Conservation (phyloP, 1,140 invertebrate genomes). For the Lepidostoma basale region DNA sequence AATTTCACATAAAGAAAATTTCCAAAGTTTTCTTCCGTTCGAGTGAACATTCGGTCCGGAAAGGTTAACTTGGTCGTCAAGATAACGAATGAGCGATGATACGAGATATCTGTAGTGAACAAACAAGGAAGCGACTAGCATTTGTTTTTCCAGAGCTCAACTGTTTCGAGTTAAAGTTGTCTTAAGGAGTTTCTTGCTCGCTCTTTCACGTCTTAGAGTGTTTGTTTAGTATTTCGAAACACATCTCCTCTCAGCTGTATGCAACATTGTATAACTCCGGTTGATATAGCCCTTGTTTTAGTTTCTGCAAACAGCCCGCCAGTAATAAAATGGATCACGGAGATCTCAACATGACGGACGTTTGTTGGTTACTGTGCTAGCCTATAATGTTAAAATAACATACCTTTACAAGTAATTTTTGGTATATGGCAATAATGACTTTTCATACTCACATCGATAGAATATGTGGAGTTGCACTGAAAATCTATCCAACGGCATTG, state of each 20-base stretch:
- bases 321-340: no score
- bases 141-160: constrained; percentile 14
- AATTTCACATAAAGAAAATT: not conserved
- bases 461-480: no score
- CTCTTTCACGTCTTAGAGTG: not conserved
- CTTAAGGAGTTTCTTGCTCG: constrained; percentile 2
- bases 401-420: no score
- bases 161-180: not conserved
- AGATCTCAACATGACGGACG: no score
- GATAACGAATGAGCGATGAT: not conserved
- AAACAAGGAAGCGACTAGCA: constrained; percentile 13
- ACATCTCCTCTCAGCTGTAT: not conserved
- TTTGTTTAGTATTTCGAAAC: not conserved
- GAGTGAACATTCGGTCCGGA: not conserved
- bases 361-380: no score
- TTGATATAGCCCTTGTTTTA: no score
- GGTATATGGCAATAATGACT: no score
- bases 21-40: not conserved
- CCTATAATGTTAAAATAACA: no score
- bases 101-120: not conserved
- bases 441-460: no score
- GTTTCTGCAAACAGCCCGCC: no score
- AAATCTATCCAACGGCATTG: no score
- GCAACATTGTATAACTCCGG: no score
- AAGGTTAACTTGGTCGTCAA: not conserved